phyloP scores from a whole-genome alignment of 2,888 invertebrate genomes.

The Camponotus fellah region DNA sequence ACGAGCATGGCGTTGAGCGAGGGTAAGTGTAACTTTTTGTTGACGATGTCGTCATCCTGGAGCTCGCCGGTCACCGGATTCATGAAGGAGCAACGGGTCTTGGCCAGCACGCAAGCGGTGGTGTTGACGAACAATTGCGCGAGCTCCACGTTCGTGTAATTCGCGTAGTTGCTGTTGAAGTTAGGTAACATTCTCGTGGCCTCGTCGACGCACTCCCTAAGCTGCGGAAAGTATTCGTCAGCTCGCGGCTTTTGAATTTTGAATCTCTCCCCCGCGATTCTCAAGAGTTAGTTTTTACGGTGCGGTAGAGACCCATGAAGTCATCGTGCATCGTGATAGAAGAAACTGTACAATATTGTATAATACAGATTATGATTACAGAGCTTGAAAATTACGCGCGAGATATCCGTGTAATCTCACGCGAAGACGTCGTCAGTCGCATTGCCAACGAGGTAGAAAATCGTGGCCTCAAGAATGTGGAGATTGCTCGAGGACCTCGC shows the following conservation, averaged over 20 bases:
- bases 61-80: slow-evolving; percentile 90
- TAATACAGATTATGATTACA: slow-evolving; percentile 32
- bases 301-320: slow-evolving; percentile 1
- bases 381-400: not conserved
- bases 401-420: not conserved
- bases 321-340: not conserved
- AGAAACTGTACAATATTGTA: slow-evolving; percentile 30
- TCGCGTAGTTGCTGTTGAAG: slow-evolving; percentile 61
- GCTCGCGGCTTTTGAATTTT: not conserved
- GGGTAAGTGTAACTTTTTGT: slow-evolving; percentile 71
- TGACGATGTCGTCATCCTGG: slow-evolving; percentile 87
- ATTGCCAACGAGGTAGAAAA: slow-evolving; percentile 2
- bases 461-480: slow-evolving; percentile 4
- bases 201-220: slow-evolving; percentile 78
- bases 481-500: slow-evolving; percentile 3
- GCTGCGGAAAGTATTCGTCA: slow-evolving; percentile 70
- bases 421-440: not conserved
- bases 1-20: slow-evolving; percentile 80
- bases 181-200: slow-evolving; percentile 70
- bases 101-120: slow-evolving; percentile 90
- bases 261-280: not conserved
- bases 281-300: not conserved
- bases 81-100: slow-evolving; percentile 88
- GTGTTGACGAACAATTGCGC: slow-evolving; percentile 87
- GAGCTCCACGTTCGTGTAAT: slow-evolving; percentile 70